Evolutionary conservation across 2,797 vertebrate species (phyloP).

Genomic region (Botia kubotai): DNA sequence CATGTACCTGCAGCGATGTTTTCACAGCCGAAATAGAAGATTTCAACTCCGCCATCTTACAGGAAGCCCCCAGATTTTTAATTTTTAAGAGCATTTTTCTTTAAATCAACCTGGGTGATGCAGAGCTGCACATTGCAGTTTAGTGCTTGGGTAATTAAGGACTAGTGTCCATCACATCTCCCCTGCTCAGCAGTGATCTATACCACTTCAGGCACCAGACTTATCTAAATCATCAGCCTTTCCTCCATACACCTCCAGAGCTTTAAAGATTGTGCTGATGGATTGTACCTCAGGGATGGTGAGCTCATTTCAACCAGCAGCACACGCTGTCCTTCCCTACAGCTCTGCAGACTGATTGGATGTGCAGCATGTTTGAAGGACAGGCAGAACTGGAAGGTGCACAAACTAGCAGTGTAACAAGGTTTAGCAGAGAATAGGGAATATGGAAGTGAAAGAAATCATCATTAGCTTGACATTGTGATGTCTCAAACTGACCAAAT

Average conservation of each 20-base stretch:
- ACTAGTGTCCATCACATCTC: constrained; percentile 60
- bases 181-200: constrained; percentile 26
- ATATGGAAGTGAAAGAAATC: constrained; percentile 40
- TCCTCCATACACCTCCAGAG: constrained; percentile 33
- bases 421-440: not conserved
- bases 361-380: not conserved
- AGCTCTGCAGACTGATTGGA: not conserved
- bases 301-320: constrained; percentile 3
- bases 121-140: constrained; percentile 59
- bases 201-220: not conserved
- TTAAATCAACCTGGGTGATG: constrained; percentile 69
- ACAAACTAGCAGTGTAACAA: too few species aligned
- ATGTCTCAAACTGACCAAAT: not conserved
- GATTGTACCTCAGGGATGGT: constrained; percentile 16
- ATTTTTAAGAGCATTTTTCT: constrained; percentile 29
- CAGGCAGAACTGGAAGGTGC: not conserved
- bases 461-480: not conserved
- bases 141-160: constrained; percentile 60
- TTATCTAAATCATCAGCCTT: constrained; percentile 29
- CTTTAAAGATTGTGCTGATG: constrained; percentile 19
- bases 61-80: not conserved
- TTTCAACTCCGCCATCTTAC: too few species aligned
- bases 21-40: too few species aligned
- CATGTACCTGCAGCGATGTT: too few species aligned
- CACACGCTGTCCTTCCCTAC: not conserved